These are phyloP conservation scores for Dicyrtomina minuta DNA, from an alignment of 2,888 invertebrate genomes.

Conservation along the genomic window DNA sequence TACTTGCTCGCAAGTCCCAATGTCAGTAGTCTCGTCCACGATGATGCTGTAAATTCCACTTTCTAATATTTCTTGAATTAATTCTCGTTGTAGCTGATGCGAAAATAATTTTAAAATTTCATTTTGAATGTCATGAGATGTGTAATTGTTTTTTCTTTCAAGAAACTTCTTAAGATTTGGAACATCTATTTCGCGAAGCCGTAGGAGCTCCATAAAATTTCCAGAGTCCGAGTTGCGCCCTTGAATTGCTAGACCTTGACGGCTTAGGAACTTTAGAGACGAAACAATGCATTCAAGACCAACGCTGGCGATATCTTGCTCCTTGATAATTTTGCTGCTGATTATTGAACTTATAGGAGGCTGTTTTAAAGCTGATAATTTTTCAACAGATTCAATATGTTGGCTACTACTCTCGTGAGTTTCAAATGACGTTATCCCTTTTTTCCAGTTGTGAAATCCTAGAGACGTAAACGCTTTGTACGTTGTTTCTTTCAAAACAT, in stretches of 20 bases:
- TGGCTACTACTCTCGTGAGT: slow-evolving; percentile 15
- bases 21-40: slow-evolving; percentile 36
- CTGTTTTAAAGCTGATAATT: not conserved
- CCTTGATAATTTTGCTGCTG: too few relatives aligned
- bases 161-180: slow-evolving; percentile 5
- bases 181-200: slow-evolving; percentile 18
- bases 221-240: slow-evolving; percentile 20
- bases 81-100: not conserved
- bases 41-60: slow-evolving; percentile 26
- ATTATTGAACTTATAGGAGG: not conserved
- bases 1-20: slow-evolving; percentile 32
- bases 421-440: slow-evolving; percentile 14
- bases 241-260: slow-evolving; percentile 26
- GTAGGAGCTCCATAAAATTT: slow-evolving; percentile 29
- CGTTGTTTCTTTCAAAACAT: not conserved
- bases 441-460: slow-evolving; percentile 35
- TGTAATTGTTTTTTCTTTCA: slow-evolving; percentile 8
- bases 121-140: slow-evolving; percentile 25
- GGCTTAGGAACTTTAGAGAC: slow-evolving; percentile 11
- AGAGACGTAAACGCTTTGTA: not conserved
- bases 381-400: slow-evolving; percentile 13
- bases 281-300: slow-evolving; percentile 9
- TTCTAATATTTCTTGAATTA: not conserved
- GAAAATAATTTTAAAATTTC: slow-evolving; percentile 23
- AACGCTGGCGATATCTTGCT: not conserved